These are phyloP conservation scores for Drosophila birchii DNA, from an alignment of 2,888 invertebrate genomes.

Conservation along the genomic window DNA sequence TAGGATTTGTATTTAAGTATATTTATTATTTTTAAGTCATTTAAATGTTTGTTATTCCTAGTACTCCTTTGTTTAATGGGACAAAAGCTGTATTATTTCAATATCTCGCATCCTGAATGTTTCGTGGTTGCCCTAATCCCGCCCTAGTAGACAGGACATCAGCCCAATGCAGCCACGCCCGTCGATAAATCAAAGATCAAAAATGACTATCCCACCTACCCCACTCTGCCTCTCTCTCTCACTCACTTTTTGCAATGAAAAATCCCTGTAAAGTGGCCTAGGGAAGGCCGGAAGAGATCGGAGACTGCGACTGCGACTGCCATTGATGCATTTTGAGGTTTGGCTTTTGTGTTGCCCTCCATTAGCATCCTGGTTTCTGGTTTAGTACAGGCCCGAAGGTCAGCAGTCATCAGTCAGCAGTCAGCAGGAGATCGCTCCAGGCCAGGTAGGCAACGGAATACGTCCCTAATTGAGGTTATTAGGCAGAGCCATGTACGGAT, in stretches of 20 bases:
- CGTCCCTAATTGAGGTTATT: constrained; percentile 72
- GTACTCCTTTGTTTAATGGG: background rate
- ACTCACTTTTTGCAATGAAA: background rate
- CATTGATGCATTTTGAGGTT: constrained; percentile 62
- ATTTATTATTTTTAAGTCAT: background rate
- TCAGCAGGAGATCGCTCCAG: constrained; percentile 18
- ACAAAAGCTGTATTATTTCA: background rate
- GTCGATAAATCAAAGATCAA: constrained; percentile 56
- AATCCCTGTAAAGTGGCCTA: background rate
- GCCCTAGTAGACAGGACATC: constrained; percentile 8
- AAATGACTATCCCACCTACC: background rate
- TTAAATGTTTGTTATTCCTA: background rate
- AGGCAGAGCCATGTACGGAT: constrained; percentile 46
- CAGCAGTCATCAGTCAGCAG: constrained; percentile 46
- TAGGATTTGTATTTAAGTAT: background rate
- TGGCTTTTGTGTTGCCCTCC: constrained; percentile 69
- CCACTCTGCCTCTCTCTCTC: background rate
- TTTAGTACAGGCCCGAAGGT: constrained; percentile 41
- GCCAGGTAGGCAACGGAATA: constrained; percentile 62
- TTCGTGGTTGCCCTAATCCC: constrained; percentile 25
- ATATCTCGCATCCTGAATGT: background rate
- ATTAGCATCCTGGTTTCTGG: constrained; percentile 58
- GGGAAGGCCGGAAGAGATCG: constrained; percentile 55
- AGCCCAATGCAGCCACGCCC: constrained; percentile 23
- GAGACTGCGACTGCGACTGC: constrained; percentile 13